Evolutionary conservation across 2,888 invertebrate genomes (phyloP).

Genomic region (Agonopterix subpropinquella): DNA sequence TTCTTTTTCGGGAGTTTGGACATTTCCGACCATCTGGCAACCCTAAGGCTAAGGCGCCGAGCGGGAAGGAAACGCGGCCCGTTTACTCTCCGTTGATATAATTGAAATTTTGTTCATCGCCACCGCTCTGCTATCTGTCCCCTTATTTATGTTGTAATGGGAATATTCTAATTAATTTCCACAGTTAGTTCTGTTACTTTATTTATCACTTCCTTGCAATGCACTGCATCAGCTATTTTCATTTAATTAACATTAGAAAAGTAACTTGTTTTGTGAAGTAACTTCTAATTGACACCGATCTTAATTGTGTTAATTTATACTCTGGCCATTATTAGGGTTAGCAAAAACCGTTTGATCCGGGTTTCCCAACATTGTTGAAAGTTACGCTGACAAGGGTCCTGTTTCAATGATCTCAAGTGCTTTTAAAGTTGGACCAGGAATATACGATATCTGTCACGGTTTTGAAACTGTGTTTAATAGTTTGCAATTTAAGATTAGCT

Average conservation of each 20-base stretch:
- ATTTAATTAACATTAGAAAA: neutral
- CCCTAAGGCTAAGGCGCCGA: slow-evolving; percentile 4
- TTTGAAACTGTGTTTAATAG: no score
- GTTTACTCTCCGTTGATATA: slow-evolving; percentile 23
- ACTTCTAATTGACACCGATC: neutral
- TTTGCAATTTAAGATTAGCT: no score
- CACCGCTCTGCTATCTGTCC: slow-evolving; percentile 39
- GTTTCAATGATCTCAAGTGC: slow-evolving; percentile 24
- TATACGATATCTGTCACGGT: no score
- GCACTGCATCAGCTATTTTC: no score
- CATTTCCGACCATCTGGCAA: no score
- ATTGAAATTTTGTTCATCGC: slow-evolving; percentile 61
- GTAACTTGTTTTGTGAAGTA: no score
- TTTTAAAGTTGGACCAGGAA: slow-evolving; percentile 8
- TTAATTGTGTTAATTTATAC: slow-evolving; percentile 31
- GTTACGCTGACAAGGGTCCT: slow-evolving; percentile 38
- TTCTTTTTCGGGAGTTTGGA: no score
- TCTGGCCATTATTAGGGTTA: slow-evolving; percentile 20
- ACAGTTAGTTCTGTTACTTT: slow-evolving; percentile 1
- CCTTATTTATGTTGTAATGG: slow-evolving; percentile 36
- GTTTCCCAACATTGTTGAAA: slow-evolving; percentile 26
- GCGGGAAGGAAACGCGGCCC: slow-evolving; percentile 29
- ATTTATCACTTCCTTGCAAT: no score
- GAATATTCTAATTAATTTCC: slow-evolving; percentile 47
- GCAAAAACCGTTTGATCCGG: slow-evolving; percentile 38